Base-by-base conservation (phyloP, 1,140 invertebrate genomes). In the Drosophila subobscura region DNA sequence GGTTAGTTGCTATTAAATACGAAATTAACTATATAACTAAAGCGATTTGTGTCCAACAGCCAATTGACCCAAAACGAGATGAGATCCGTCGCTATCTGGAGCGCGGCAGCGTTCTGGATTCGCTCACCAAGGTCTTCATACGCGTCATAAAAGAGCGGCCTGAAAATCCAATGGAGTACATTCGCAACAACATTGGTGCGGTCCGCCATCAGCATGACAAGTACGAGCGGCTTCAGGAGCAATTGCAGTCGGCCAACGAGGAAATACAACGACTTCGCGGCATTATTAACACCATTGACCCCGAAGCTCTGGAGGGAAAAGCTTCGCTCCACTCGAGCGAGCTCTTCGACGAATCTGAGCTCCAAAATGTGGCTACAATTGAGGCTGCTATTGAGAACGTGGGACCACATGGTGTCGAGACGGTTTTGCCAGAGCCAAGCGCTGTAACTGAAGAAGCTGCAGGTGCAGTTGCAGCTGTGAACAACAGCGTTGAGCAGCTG, bases 21-120 rank as follows among this genome's bases (percentile, higher is more conserved):
- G n/a, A 5, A 46, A 3, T 42, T 33, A 10, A 37, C 3, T 23
- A 41, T 44, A 49, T 49, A 59, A 50, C 33, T 14, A 10, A 45
- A 49, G 42, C n/a, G 12, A 4, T 10, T 25, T 27, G 42, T 8
- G 53, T 60, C 10, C 42, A 67, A 42, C 76, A 96, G 95, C 94
- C 90, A n/a, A 91, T 95, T 77, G 97, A 98, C 92, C 95, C 95
- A 1, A 98, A 98, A 92, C 94, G 97, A 60, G 97, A 99, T 92
- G 97, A 98, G 88, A 98, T 97, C 89, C 93, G 97, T 50, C 96
- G 96, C 71, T 98, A 98, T 91, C 93, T 99, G 64, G 97, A 99
- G 92, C 95, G 96, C 90, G 94, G 95, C 67, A 97, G 97, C 29
- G 96, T 98, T 42, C 95, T 98, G 93, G 97, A 98, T 93, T 95